Evolutionary conservation across 1,140 invertebrate species (phyloP).

Genomic region (Stenopsyche tienmushanensis): DNA sequence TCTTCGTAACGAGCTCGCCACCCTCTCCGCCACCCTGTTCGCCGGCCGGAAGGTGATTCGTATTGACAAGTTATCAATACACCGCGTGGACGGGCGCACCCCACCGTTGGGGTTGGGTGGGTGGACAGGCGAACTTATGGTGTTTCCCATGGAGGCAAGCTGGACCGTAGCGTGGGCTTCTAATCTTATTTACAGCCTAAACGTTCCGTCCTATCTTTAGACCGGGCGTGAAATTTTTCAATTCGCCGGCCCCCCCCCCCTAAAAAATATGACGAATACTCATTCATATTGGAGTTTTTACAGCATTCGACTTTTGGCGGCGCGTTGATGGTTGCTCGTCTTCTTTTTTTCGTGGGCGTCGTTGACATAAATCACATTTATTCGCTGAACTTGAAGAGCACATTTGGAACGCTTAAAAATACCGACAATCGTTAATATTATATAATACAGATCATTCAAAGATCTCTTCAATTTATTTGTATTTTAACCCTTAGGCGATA

Average conservation of each 20-base stretch:
- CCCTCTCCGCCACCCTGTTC: slow-evolving; percentile 12
- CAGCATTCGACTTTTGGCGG: background rate
- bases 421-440: too few relatives aligned
- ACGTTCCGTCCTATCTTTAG: background rate
- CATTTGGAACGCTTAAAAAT: too few relatives aligned
- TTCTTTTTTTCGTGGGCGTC: too few relatives aligned
- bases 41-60: slow-evolving; percentile 28
- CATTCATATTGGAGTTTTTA: background rate
- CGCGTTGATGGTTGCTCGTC: too few relatives aligned
- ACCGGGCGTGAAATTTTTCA: background rate
- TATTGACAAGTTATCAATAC: slow-evolving; percentile 39
- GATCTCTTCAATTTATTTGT: too few relatives aligned
- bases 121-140: background rate
- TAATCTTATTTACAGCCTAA: slow-evolving; percentile 12
- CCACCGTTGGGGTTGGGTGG: background rate
- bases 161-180: background rate
- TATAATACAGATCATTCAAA: too few relatives aligned
- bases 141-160: slow-evolving; percentile 11
- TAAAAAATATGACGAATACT: background rate
- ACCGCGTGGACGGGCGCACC: slow-evolving; percentile 13
- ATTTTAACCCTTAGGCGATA: too few relatives aligned
- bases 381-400: too few relatives aligned
- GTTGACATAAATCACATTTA: too few relatives aligned
- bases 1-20: background rate
- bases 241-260: background rate